Evolutionary conservation across 2,888 invertebrate species (phyloP).

Genomic region (Odontocolon sp.): DNA sequence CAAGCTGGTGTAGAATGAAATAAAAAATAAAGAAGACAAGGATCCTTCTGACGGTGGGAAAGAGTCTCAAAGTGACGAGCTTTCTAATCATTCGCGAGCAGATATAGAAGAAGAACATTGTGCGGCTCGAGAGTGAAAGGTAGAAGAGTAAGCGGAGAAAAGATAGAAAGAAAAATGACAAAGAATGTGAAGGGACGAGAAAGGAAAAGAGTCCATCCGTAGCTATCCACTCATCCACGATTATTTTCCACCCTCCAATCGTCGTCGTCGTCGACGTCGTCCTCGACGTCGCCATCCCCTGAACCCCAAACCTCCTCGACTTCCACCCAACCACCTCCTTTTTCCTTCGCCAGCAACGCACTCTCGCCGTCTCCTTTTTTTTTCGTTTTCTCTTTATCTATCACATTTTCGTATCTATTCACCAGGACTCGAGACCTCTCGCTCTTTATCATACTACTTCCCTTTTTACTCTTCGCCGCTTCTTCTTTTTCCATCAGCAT

Average conservation of each 20-base stretch:
- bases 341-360: conserved; percentile 51
- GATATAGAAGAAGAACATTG: conserved; percentile 30
- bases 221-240: conserved; percentile 71
- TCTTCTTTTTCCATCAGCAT: conserved; percentile 50
- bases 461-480: not conserved
- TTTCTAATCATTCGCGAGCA: conserved; percentile 54
- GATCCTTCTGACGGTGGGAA: conserved; percentile 3
- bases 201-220: conserved; percentile 59
- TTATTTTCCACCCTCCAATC: conserved; percentile 70
- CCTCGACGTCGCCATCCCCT: conserved; percentile 17
- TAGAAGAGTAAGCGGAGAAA: conserved; percentile 11
- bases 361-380: not conserved
- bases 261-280: conserved; percentile 38
- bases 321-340: conserved; percentile 36
- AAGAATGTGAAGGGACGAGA: conserved; percentile 17
- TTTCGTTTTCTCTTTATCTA: conserved; percentile 9
- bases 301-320: conserved; percentile 1
- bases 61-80: conserved; percentile 58
- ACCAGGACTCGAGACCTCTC: conserved; percentile 38
- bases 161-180: conserved; percentile 11
- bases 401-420: conserved; percentile 47
- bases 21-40: not conserved
- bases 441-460: conserved; percentile 32
- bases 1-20: not conserved
- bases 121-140: conserved; percentile 41